These are phyloP conservation scores for Sminthurides aquaticus DNA, from an alignment of 2,888 invertebrate species.

Conservation along the genomic window DNA sequence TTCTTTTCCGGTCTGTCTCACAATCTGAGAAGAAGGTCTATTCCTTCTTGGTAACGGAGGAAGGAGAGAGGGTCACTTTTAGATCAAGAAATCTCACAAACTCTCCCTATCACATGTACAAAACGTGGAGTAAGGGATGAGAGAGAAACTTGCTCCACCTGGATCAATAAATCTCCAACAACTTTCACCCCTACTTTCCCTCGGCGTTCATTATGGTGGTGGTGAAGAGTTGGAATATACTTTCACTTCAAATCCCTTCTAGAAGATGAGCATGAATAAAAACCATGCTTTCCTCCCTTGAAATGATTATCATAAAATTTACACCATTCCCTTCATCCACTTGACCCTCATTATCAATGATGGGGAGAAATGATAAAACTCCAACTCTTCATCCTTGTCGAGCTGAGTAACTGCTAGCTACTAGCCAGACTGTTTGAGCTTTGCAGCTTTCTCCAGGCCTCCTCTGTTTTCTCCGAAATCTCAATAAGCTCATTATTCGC, in stretches of 20 bases:
- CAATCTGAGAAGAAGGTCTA: background rate
- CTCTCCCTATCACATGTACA: background rate
- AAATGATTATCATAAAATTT: background rate
- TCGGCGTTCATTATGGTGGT: background rate
- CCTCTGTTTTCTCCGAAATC: no score
- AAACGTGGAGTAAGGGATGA: background rate
- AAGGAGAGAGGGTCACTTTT: background rate
- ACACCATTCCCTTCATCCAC: background rate
- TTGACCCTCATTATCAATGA: background rate
- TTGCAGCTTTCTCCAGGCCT: no score
- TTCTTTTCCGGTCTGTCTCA: background rate
- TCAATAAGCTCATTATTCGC: no score
- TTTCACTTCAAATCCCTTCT: no score
- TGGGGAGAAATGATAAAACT: background rate
- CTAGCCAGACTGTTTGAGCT: no score
- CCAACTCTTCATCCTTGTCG: background rate
- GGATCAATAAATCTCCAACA: background rate
- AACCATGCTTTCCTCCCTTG: background rate
- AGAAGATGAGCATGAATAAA: background rate
- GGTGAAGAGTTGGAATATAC: background rate
- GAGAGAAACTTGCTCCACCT: background rate
- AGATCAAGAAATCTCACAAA: background rate
- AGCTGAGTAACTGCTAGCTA: no score
- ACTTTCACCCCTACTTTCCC: background rate
- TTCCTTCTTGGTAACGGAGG: no score